Evolutionary conservation across 1,140 invertebrate genomes (phyloP).

Genomic region (Sarcophaga bullata): DNA sequence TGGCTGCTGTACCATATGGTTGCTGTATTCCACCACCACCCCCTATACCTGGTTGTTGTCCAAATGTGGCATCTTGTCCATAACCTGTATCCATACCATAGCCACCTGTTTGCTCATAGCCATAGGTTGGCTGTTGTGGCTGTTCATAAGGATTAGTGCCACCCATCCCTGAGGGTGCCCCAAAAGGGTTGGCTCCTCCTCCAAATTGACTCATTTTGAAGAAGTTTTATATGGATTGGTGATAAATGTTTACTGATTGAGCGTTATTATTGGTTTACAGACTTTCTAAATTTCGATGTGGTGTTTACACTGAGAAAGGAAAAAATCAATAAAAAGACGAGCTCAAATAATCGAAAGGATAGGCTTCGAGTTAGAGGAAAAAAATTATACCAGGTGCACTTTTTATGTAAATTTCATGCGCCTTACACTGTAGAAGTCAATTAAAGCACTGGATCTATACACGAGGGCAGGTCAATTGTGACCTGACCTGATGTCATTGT

Average conservation of each 20-base stretch:
- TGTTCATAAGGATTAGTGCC: slow-evolving; percentile 39
- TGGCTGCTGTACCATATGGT: slow-evolving; percentile 49
- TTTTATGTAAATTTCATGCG: no score
- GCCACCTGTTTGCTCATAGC: slow-evolving; percentile 47
- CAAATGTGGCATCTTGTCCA: background rate
- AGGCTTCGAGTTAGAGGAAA: no score
- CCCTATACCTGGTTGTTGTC: slow-evolving; percentile 45
- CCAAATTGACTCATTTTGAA: slow-evolving; percentile 47
- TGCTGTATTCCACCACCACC: slow-evolving; percentile 35
- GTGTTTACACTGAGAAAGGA: slow-evolving; percentile 21
- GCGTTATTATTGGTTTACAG: background rate
- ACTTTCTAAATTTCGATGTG: slow-evolving; percentile 13
- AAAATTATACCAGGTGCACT: no score
- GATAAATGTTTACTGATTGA: background rate
- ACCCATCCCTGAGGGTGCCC: slow-evolving; percentile 47
- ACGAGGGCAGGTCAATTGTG: no score
- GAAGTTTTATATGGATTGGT: background rate
- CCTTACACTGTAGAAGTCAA: no score
- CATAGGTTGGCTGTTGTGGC: slow-evolving; percentile 26
- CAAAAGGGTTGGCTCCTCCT: slow-evolving; percentile 58
- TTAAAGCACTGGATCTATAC: no score
- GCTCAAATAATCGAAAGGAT: no score
- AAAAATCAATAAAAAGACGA: no score
- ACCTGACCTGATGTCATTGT: no score
- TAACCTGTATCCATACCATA: slow-evolving; percentile 51